phyloP scores from a whole-genome alignment of 1,140 invertebrate genomes.

The Philotrypesis tridentata region DNA sequence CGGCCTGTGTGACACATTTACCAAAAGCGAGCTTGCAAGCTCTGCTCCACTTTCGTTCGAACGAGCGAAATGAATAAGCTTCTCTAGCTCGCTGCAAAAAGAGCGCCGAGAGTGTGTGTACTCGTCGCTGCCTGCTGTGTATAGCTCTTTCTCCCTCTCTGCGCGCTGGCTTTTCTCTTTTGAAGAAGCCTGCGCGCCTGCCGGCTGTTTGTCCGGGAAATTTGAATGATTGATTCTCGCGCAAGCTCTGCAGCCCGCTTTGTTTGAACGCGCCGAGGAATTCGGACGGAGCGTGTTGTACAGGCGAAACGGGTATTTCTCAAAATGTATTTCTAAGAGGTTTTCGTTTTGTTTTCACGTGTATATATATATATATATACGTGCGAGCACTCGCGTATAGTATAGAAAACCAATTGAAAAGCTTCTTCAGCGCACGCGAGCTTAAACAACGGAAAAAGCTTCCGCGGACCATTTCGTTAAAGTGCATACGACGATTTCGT shows the following conservation, averaged over 20 bases:
- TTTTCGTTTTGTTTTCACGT: too few relatives aligned
- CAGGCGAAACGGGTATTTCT: too few relatives aligned
- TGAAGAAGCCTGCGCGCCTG: too few relatives aligned
- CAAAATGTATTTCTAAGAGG: too few relatives aligned
- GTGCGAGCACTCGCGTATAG: too few relatives aligned
- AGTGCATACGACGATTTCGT: conserved; percentile 8
- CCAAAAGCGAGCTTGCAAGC: conserved; percentile 58
- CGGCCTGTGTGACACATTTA: conserved; percentile 62
- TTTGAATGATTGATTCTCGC: neutral
- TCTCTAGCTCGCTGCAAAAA: neutral
- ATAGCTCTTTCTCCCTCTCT: too few relatives aligned
- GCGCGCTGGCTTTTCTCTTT: neutral
- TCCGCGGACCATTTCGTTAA: neutral
- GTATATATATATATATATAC: too few relatives aligned
- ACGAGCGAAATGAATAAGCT: neutral
- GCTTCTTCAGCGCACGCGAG: too few relatives aligned
- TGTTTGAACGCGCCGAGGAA: neutral
- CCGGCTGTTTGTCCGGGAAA: neutral
- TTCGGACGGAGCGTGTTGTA: too few relatives aligned
- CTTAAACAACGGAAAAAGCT: neutral
- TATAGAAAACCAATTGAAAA: too few relatives aligned
- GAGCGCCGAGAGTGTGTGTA: neutral
- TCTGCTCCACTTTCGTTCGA: conserved; percentile 29
- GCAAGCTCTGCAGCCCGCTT: neutral
- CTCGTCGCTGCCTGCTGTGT: too few relatives aligned